Percentiles rank a stretch among this genome's conserved stretches.
phyloP scores from a whole-genome alignment of 2,797 vertebrate genomes.

The Peromyscus nudipes region DNA sequence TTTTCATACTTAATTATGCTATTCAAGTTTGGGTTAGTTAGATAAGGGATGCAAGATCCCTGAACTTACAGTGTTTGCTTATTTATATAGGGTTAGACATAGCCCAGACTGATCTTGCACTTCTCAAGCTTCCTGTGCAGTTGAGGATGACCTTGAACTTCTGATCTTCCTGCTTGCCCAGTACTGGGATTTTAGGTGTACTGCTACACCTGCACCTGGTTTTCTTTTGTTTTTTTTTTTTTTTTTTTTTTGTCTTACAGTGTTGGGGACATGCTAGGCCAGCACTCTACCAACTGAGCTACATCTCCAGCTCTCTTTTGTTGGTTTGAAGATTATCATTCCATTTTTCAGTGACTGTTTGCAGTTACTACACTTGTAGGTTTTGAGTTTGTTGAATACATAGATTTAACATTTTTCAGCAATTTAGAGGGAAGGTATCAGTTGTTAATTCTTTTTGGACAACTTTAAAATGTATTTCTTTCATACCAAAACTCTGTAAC shows the following conservation, averaged over 20 bases:
- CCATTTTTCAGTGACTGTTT: constrained; percentile 24
- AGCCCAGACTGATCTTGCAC: not conserved
- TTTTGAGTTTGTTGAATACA: constrained; percentile 43
- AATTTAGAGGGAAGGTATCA: not conserved
- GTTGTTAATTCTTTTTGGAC: constrained; percentile 25
- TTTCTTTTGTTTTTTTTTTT: not conserved
- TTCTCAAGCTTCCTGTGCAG: not conserved
- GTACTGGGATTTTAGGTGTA: not conserved
- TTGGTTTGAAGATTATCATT: constrained; percentile 52
- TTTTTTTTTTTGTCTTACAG: not conserved
- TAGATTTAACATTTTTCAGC: constrained; percentile 51
- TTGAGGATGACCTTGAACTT: not conserved
- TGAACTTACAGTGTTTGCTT: not conserved
- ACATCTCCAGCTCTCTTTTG: too few species aligned
- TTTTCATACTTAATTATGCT: constrained; percentile 48
- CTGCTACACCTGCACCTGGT: not conserved
- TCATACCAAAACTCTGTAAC: not conserved
- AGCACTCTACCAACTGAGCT: not conserved
- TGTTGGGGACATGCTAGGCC: not conserved
- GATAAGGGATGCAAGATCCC: not conserved
- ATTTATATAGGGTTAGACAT: not conserved
- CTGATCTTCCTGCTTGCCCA: not conserved
- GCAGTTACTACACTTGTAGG: not conserved
- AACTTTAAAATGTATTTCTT: constrained; percentile 53
- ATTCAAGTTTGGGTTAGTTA: constrained; percentile 36